Base-by-base conservation (phyloP, 1,140 invertebrate genomes). In the Drosophila pseudoobscura region DNA sequence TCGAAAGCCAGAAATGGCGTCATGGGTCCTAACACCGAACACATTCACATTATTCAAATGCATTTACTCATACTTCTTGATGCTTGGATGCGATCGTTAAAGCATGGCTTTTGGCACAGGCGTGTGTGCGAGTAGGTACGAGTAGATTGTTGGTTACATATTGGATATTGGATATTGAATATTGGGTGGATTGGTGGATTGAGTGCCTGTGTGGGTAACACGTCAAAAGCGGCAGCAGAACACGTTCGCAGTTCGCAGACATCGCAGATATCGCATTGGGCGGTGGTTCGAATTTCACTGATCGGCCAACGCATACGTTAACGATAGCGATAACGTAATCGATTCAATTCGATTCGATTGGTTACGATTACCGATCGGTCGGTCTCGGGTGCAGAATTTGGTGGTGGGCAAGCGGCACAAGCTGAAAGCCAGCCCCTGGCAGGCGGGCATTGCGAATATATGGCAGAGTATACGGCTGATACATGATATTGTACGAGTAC, bases 1-100 rank as follows among this genome's bases (percentile, higher is more conserved):
- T 99, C 98, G 93, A 99, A 97, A 65, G 97, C 97, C 92, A 97
- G 95, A 88, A 98, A 92, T 71, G 97, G 96, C 92, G 95, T 96
- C 94, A 97, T 95, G 93, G 94, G 94, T 94, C 96, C 95, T 97
- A 93, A 83, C 68, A 85, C 59, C 59, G 78, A 74, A 61, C 53
- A 63, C 35, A 39, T 39, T 50, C 53, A 63, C 64, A 54, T 55
- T 53, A 62, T 65, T 60, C 58, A 75, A 57, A 63, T 71, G 49
- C 49, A 31, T 52, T 31, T 6, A 29, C 6, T 29, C 6, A 7
- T 8, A 52, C 17, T 66, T 59, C 47, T 45, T 65, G 55, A 24
- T 52, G 50, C 53, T 49, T 39, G 43, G 51, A 60, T 78, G 69
- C 31, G 29, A 7, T 8, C 7, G 29, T 8, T 7, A 31, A 31